Evolutionary conservation across 1,140 invertebrate species (phyloP).

Genomic region (Nephotettix cincticeps): DNA sequence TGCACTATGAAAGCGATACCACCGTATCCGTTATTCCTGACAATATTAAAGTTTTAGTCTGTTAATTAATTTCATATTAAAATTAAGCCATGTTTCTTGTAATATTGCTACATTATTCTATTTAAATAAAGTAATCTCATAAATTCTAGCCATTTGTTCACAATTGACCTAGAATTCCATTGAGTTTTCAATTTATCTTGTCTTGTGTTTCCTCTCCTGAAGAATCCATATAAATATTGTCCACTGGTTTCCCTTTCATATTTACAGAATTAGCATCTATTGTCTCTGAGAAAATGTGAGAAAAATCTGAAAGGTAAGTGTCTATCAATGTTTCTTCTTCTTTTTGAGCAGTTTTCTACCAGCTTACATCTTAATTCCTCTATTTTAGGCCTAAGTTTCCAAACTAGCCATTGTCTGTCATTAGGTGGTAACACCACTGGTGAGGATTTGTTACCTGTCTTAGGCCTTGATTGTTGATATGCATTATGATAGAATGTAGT

Average conservation of each 20-base stretch:
- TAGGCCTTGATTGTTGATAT: too few relatives aligned
- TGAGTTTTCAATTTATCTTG: not conserved
- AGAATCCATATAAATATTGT: not conserved
- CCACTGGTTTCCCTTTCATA: too few relatives aligned
- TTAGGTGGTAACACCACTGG: too few relatives aligned
- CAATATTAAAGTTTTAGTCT: too few relatives aligned
- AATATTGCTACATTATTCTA: not conserved
- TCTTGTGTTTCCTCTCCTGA: not conserved
- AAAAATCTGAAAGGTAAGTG: not conserved
- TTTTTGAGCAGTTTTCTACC: not conserved
- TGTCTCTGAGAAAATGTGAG: not conserved
- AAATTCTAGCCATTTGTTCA: too few relatives aligned
- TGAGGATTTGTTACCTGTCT: too few relatives aligned
- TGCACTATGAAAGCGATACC: not conserved
- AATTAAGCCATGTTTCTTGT: conserved; percentile 8
- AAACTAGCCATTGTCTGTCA: too few relatives aligned
- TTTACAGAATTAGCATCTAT: not conserved
- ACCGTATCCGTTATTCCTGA: not conserved
- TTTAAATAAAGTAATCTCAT: too few relatives aligned
- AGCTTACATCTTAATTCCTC: not conserved
- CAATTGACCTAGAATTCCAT: not conserved
- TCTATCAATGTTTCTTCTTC: not conserved
- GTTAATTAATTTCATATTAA: not conserved
- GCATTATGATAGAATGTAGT: too few relatives aligned
- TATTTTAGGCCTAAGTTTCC: not conserved